Base-by-base conservation (phyloP, 2,113 vertebrate genomes). In the Phalacrocorax aristotelis region DNA sequence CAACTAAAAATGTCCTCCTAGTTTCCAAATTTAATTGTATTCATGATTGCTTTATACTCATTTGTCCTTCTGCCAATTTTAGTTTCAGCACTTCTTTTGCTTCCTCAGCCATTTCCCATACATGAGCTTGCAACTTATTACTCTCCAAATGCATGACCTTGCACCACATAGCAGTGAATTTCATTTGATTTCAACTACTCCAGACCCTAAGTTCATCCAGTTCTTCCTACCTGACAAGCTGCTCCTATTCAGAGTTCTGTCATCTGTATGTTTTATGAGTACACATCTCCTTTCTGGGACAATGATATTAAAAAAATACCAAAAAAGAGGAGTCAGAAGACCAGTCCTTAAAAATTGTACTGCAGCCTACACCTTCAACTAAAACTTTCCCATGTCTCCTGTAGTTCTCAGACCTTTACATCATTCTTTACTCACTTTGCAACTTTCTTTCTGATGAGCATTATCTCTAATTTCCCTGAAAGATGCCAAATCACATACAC, bases 401-500 rank as follows among this genome's bases (percentile, higher is more conserved):
- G 9, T 17, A 61, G 52, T 60, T 91, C 64, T 82, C 49, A 93
- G n/a, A 84, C 4, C 11, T 70, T 68, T 40, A 49, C 9, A 62
- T 46, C 13, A 77, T 58, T 66, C n/a, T 78, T 86, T 29, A 70
- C 68, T 89, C 32, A 44, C 76, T 83, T 72, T 70, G 80, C 29
- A 81, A 46, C 42, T 92, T 92, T 74, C 62, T 83, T 88, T 87
- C 62, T 85, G 62, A 95, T 69, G 21, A 94, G 25, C 34, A 72
- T 80, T 85, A 83, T 23, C 57, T 54, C 54, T 95, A 95, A 97
- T 93, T 87, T 94, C 78, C 49, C 17, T 42, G 66, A 77, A 46
- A 95, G 82, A 66, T 96, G 93, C 96, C 96, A 96, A 82, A 88
- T 93, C 95, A 97, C 90, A 94, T 4, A 65, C 19, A 79, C 15